Percentiles rank a stretch among this genome's conserved stretches.
These are phyloP conservation scores for Melanostoma mellinum DNA, from an alignment of 2,888 invertebrate species.

Conservation along the genomic window DNA sequence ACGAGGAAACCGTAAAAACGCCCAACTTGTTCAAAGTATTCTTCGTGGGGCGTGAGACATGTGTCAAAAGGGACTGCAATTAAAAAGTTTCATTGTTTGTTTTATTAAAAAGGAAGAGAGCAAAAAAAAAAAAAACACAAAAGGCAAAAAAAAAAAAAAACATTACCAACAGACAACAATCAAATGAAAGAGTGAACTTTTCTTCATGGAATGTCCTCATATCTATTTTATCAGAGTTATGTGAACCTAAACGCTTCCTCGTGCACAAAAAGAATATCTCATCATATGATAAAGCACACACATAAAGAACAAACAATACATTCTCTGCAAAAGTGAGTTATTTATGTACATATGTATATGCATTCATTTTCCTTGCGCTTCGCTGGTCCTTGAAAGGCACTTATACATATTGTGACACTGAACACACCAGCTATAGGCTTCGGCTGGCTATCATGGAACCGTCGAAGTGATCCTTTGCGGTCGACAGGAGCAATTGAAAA, in stretches of 20 bases:
- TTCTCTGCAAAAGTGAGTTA: slow-evolving; percentile 50
- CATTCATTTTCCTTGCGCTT: slow-evolving; percentile 26
- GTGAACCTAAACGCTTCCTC: slow-evolving; percentile 63
- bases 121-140: slow-evolving; percentile 1
- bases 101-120: slow-evolving; percentile 22
- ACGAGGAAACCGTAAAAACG: slow-evolving; percentile 98
- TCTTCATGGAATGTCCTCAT: slow-evolving; percentile 56
- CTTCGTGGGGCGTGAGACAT: slow-evolving; percentile 97
- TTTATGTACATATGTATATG: slow-evolving; percentile 40
- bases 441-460: slow-evolving; percentile 36
- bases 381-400: slow-evolving; percentile 67
- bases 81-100: slow-evolving; percentile 73
- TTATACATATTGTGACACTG: slow-evolving; percentile 67
- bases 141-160: slow-evolving; percentile 13
- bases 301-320: slow-evolving; percentile 36
- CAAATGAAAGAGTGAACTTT: slow-evolving; percentile 51
- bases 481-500: slow-evolving; percentile 68
- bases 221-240: slow-evolving; percentile 46
- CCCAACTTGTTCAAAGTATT: slow-evolving; percentile 96
- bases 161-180: slow-evolving; percentile 53
- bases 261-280: slow-evolving; percentile 60
- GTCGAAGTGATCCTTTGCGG: slow-evolving; percentile 60
- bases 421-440: slow-evolving; percentile 33
- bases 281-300: slow-evolving; percentile 46
- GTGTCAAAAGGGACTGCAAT: slow-evolving; percentile 94